Conservation (phyloP, 2,888 invertebrate genomes). For the Hyposoter didymator region DNA sequence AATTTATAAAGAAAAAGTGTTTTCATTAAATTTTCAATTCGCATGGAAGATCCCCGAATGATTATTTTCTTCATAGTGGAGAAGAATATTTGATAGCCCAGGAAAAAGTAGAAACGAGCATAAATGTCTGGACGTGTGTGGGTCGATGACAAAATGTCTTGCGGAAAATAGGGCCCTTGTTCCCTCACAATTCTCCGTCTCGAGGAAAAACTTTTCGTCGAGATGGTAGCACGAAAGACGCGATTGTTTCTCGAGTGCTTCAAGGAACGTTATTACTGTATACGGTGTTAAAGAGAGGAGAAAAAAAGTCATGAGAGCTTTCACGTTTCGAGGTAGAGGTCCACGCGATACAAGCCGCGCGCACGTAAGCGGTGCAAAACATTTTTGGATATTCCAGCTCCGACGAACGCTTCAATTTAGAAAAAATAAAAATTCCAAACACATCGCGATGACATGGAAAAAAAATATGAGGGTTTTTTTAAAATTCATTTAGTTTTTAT, state of each 20-base stretch:
- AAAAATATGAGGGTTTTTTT: not conserved
- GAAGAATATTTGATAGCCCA: not conserved
- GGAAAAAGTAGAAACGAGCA: not conserved
- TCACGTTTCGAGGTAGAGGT: not conserved
- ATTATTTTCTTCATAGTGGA: not conserved
- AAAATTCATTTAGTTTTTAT: not conserved
- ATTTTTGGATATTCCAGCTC: not conserved
- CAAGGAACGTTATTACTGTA: not conserved
- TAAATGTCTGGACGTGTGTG: not conserved
- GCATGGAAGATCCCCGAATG: not conserved
- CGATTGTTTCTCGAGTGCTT: slow-evolving; percentile 47
- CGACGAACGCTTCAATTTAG: not conserved
- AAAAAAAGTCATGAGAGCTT: slow-evolving; percentile 26
- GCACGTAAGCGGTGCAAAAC: slow-evolving; percentile 3
- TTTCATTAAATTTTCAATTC: not conserved
- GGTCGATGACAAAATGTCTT: slow-evolving; percentile 14
- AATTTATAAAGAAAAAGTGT: not conserved
- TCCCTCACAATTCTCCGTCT: slow-evolving; percentile 21
- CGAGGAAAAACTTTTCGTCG: slow-evolving; percentile 33
- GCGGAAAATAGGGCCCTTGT: slow-evolving; percentile 10
- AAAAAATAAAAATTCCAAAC: not conserved
- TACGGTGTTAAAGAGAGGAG: not conserved
- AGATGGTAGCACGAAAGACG: slow-evolving; percentile 40
- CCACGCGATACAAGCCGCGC: not conserved
- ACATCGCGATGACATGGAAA: not conserved